Conservation (phyloP, 1,140 invertebrate genomes). For the Agrilus planipennis region DNA sequence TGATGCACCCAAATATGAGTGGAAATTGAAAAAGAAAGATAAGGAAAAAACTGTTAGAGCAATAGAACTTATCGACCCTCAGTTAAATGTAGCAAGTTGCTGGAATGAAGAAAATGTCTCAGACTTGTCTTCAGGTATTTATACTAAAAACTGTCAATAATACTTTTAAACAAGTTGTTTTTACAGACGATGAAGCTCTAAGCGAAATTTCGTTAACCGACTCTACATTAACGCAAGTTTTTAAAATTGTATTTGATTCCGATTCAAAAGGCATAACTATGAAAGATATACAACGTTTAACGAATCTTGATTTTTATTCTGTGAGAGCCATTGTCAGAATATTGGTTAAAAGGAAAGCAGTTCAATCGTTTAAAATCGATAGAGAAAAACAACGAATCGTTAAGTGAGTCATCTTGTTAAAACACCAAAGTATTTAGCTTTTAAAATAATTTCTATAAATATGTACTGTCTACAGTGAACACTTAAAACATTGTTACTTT, state of each 20-base stretch:
- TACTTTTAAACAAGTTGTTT: not conserved
- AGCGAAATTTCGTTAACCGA: no score
- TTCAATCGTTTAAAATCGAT: conserved; percentile 18
- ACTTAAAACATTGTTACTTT: conserved; percentile 39
- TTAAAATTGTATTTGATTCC: no score
- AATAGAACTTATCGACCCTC: conserved; percentile 40
- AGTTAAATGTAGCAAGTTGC: conserved; percentile 35
- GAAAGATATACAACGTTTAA: conserved; percentile 5
- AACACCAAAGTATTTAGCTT: no score
- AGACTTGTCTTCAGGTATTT: conserved; percentile 26
- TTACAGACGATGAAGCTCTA: not conserved
- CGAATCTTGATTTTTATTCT: conserved; percentile 12
- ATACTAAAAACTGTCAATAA: not conserved
- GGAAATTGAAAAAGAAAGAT: conserved; percentile 38
- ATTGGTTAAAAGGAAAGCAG: conserved; percentile 14
- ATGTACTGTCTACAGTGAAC: conserved; percentile 49
- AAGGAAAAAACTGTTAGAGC: conserved; percentile 40
- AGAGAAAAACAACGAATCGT: conserved; percentile 15
- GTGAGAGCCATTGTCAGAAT: conserved; percentile 14
- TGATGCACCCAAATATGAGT: conserved; percentile 40
- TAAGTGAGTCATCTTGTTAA: conserved; percentile 13
- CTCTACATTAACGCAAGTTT: no score
- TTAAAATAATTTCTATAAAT: no score
- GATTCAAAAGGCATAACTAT: conserved; percentile 5
- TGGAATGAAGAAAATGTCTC: conserved; percentile 42